Evolutionary conservation across 2,888 invertebrate genomes (phyloP).

Genomic region (Terebella lapidaria): DNA sequence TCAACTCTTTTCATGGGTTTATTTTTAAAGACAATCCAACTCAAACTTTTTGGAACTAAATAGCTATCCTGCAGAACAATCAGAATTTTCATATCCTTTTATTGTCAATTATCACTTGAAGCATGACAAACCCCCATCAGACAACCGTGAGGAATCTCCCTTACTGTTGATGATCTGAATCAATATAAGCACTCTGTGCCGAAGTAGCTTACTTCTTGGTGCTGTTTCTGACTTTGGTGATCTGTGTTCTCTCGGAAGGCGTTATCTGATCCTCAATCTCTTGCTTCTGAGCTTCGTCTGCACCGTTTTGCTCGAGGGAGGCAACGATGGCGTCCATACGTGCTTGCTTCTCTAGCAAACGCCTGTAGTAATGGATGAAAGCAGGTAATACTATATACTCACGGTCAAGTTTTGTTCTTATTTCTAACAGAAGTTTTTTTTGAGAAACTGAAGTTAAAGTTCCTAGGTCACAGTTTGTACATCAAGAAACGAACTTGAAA

Average conservation of each 20-base stretch:
- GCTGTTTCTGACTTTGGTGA: slow-evolving; percentile 69
- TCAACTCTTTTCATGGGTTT: no score
- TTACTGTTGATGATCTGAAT: no score
- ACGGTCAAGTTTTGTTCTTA: no score
- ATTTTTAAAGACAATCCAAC: no score
- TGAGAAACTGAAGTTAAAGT: no score
- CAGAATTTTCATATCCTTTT: neutral
- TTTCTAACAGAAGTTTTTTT: neutral
- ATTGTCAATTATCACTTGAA: neutral
- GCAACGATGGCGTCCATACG: slow-evolving; percentile 73
- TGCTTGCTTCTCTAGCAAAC: slow-evolving; percentile 80
- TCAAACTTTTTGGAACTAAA: neutral
- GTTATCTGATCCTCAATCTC: slow-evolving; percentile 84
- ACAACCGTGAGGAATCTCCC: no score
- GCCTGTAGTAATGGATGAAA: slow-evolving; percentile 56
- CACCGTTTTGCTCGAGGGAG: slow-evolving; percentile 72
- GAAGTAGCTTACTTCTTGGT: slow-evolving; percentile 67
- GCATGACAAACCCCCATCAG: no score
- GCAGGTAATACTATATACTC: neutral
- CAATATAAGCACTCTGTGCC: no score
- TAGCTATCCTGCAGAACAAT: neutral
- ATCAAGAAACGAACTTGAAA: no score
- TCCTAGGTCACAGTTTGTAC: no score
- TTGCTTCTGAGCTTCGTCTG: slow-evolving; percentile 71
- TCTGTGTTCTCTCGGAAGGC: slow-evolving; percentile 73